Evolutionary conservation across 2,113 vertebrate species (phyloP).

Genomic region (Sinosuthora webbiana): DNA sequence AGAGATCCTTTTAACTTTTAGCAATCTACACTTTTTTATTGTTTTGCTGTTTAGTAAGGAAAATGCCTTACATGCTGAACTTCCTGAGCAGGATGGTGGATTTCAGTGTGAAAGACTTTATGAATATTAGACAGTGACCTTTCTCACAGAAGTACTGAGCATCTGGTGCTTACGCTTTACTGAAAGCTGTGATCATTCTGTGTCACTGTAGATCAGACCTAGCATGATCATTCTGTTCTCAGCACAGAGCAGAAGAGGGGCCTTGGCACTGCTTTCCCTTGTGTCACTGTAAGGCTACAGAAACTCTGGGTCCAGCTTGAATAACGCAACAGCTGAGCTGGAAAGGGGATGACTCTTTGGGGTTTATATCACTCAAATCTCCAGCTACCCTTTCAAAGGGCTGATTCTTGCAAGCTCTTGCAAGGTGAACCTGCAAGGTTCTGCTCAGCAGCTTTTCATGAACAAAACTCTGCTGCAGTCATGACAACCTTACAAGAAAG

Average conservation of each 20-base stretch:
- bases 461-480: neutral
- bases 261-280: neutral
- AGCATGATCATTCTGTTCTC: neutral
- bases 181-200: conserved; percentile 18
- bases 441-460: neutral
- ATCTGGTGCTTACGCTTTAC: neutral
- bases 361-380: neutral
- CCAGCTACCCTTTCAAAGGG: neutral
- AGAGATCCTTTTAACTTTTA: neutral
- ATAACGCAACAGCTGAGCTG: neutral
- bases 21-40: neutral
- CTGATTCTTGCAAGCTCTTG: neutral
- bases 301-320: neutral
- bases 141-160: neutral
- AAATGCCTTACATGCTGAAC: neutral
- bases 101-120: neutral
- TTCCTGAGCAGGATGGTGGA: neutral
- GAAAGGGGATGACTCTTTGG: neutral
- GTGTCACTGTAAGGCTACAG: neutral
- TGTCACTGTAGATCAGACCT: conserved; percentile 25
- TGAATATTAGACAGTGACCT: conserved; percentile 34
- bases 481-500: neutral
- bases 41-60: neutral
- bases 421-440: neutral
- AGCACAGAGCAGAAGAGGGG: neutral